Conservation (phyloP, 2,113 vertebrate genomes). For the Eudyptes chrysolophus region DNA sequence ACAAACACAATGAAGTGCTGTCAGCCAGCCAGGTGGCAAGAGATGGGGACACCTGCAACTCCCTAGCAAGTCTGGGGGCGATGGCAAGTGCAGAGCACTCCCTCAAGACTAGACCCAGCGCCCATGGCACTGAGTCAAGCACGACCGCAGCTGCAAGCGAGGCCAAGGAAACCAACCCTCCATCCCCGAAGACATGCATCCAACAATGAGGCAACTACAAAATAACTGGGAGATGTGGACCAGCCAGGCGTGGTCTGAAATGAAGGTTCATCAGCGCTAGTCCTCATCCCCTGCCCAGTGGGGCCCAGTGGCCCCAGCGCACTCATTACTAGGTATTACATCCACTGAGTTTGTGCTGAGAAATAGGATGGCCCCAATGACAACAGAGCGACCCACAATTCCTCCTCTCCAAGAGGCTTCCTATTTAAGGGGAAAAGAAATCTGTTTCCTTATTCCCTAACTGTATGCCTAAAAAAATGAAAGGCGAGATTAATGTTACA, state of each 20-base stretch:
- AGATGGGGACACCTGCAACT: background rate
- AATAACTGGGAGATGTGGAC: background rate
- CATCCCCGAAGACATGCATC: background rate
- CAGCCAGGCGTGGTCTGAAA: background rate
- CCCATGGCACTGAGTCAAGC: background rate
- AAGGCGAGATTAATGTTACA: background rate
- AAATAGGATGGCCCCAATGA: background rate
- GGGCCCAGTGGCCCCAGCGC: background rate
- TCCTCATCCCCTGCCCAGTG: background rate
- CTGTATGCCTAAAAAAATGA: background rate
- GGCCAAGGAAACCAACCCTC: background rate
- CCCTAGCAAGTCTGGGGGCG: background rate
- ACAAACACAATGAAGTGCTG: accelerated
- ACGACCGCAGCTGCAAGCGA: background rate
- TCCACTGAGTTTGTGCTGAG: background rate
- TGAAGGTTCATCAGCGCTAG: background rate
- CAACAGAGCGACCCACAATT: background rate
- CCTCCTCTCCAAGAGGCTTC: background rate
- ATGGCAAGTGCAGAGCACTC: background rate
- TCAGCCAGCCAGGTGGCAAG: background rate
- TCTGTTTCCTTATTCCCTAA: background rate
- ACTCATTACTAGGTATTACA: background rate
- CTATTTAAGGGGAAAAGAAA: background rate
- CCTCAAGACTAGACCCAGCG: background rate
- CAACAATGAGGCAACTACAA: background rate